These are phyloP conservation scores for Nothocercus julius DNA, from an alignment of 2,113 vertebrate species.

Conservation along the genomic window DNA sequence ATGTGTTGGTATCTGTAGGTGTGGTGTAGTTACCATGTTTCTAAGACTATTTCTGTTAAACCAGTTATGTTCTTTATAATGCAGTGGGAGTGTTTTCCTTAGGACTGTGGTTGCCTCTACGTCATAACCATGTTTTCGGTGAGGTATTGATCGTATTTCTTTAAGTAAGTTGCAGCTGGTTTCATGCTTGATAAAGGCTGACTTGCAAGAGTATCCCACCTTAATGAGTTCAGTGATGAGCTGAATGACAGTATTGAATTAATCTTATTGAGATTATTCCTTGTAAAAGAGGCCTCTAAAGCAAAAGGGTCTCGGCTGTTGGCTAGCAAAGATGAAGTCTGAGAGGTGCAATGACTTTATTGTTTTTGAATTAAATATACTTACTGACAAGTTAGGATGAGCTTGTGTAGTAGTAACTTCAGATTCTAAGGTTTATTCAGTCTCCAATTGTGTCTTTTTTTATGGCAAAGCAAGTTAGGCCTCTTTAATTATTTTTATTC, in stretches of 20 bases:
- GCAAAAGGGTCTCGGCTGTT: background rate
- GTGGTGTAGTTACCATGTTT: background rate
- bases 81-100: background rate
- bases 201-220: background rate
- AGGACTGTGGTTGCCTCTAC: background rate
- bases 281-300: background rate
- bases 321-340: background rate
- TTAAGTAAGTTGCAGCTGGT: background rate
- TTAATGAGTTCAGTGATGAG: background rate
- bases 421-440: background rate
- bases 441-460: accelerated
- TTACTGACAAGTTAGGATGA: background rate
- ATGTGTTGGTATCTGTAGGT: background rate
- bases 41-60: background rate
- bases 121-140: background rate
- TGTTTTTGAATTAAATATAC: background rate
- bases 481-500: background rate
- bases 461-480: background rate
- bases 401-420: background rate
- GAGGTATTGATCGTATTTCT: accelerated
- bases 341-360: background rate
- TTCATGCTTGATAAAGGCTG: background rate
- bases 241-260: background rate
- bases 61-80: background rate
- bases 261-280: background rate